A percentile compares a stretch with the other conserved stretches of the same genome.
Evolutionary conservation across 2,888 invertebrate genomes (phyloP).

Genomic region (Protophormia terraenovae): DNA sequence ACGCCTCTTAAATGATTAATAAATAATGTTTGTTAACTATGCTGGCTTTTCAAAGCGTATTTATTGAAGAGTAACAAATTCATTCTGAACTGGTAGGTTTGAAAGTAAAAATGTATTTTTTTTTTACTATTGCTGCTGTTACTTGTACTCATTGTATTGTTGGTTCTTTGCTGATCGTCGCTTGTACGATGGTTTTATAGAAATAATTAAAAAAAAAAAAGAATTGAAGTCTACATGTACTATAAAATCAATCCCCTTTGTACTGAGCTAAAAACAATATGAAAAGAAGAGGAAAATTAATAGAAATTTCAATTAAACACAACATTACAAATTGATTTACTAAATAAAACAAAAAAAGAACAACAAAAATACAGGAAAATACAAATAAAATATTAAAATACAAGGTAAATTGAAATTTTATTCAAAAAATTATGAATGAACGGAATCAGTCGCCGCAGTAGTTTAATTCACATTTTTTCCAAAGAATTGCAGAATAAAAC

Average conservation of each 20-base stretch:
- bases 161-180: constrained; percentile 44
- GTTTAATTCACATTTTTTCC: constrained; percentile 24
- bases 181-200: constrained; percentile 33
- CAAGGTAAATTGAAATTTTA: constrained; percentile 58
- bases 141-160: constrained; percentile 6
- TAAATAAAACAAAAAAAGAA: constrained; percentile 1
- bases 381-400: constrained; percentile 26
- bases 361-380: constrained; percentile 32
- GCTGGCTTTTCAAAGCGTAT: constrained; percentile 10
- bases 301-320: constrained; percentile 45
- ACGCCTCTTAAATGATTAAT: constrained; percentile 30
- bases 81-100: constrained; percentile 54
- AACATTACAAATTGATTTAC: constrained; percentile 52
- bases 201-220: constrained; percentile 44
- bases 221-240: constrained; percentile 40
- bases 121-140: constrained; percentile 19
- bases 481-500: constrained; percentile 54
- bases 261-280: constrained; percentile 47
- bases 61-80: constrained; percentile 47
- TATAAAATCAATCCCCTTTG: constrained; percentile 30
- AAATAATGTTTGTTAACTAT: constrained; percentile 39
- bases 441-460: neutral
- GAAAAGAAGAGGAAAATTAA: constrained; percentile 55
- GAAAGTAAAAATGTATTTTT: constrained; percentile 57
- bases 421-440: constrained; percentile 45